Evolutionary conservation across 1,140 invertebrate genomes (phyloP), one percentile per base, ranked within the genome.

Genomic region (Cydia splendana): DNA sequence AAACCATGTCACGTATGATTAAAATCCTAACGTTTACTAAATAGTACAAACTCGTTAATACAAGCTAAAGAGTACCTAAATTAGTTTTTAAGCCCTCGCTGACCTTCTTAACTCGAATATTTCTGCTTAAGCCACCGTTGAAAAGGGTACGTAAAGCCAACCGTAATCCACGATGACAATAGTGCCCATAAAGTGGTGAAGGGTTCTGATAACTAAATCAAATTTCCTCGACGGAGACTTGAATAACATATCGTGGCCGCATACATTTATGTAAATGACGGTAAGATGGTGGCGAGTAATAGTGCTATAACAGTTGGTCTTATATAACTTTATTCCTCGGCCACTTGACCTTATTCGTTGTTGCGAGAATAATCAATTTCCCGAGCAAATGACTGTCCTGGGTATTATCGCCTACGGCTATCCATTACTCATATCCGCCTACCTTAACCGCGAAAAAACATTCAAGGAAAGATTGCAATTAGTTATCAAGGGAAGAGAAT

Each of bases 161-260:
- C 67, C 67, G 30, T 71, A 71, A 71, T 71, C 67, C 67, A 71
- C 67, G 67, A 38, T 45, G 73, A 74, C 73, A 74, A 74, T 74
- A 53, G 38, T 74, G 24, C 48, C 73, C 48, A 74, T 74, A 74
- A 74, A 74, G n/a, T 53, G 48, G 73, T 71, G 34, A 71, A 74
- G 48, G 73, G 73, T 48, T 48, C 73, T 74, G 73, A 74, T 74
- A 74, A 74, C 73, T 74, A 74, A 74, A 74, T 74, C 73, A 74
- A 74, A 74, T 74, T 74, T 53, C 73, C 48, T 74, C 73, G 73
- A 51, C 20, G 73, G 13, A 74, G 45, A 9, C 48, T 30, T 74
- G 20, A 51, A 51, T 53, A 51, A 74, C 73, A 71, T 71, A 48
- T 48, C 7, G 67, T 71, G 73, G 48, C 73, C 73, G 28, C 18